Percentiles rank a stretch among this genome's conserved stretches.
Conservation (phyloP, 2,797 vertebrate species). For the Manis javanica region DNA sequence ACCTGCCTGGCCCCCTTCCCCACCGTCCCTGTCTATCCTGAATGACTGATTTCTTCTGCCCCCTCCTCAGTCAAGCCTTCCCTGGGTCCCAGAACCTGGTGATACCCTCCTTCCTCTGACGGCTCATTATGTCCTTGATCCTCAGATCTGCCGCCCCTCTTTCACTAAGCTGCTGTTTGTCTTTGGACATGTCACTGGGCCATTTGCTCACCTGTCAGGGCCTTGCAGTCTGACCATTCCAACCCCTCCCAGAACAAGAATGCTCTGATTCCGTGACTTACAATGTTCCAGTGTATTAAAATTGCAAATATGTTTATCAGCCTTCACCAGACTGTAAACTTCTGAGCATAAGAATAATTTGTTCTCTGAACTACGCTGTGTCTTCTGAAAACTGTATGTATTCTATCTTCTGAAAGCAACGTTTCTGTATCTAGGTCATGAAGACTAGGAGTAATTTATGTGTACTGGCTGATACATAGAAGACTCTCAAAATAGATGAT, state of each 20-base stretch:
- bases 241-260: not conserved
- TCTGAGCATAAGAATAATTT: slow-evolving; percentile 37
- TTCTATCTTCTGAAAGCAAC: not conserved
- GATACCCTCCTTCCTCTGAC: not conserved
- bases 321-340: not conserved
- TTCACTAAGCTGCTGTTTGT: not conserved
- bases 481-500: not conserved
- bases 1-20: not conserved
- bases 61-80: not conserved
- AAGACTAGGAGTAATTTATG: slow-evolving; percentile 40
- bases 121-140: not conserved
- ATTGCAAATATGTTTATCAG: slow-evolving; percentile 16
- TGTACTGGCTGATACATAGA: not conserved
- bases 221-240: not conserved
- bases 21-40: not conserved
- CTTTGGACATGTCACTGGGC: not conserved
- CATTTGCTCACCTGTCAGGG: not conserved
- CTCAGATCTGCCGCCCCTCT: not conserved
- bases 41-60: not conserved
- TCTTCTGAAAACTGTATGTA: slow-evolving; percentile 19
- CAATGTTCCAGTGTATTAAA: not conserved
- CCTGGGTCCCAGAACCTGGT: not conserved
- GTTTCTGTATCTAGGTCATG: slow-evolving; percentile 2
- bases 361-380: not conserved
- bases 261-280: not conserved